Conservation (phyloP, 30 jellyfish, hydroid and myxozoan species). For the Pseudorhiza aurosa region DNA sequence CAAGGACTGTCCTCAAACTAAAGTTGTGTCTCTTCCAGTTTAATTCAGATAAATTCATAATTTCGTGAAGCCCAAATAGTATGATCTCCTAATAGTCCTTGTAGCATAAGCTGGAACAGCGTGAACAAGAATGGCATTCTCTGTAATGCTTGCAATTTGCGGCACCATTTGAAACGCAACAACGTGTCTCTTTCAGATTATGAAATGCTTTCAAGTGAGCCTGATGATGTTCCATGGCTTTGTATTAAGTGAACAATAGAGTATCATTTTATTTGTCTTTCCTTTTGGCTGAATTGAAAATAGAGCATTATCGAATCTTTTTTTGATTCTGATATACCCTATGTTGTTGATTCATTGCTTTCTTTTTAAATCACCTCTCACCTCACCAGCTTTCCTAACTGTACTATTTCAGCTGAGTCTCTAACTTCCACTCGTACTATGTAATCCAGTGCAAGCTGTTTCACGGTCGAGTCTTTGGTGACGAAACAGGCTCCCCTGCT, state of each 20-base stretch:
- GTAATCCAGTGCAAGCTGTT: no score
- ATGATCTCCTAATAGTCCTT: conserved; percentile 11
- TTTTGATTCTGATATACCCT: conserved; percentile 30
- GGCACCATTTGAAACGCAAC: conserved; percentile 31
- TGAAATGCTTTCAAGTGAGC: conserved; percentile 28
- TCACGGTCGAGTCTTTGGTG: no score
- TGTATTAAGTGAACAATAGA: conserved; percentile 45
- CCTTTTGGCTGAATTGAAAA: conserved; percentile 48
- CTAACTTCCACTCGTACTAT: no score
- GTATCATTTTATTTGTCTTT: conserved; percentile 23
- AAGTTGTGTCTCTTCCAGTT: conserved; percentile 5
- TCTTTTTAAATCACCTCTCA: conserved; percentile 53
- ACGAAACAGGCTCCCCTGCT: no score
- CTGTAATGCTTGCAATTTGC: conserved; percentile 30
- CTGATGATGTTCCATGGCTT: conserved; percentile 63
- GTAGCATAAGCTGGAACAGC: conserved; percentile 31
- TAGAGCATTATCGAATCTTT: conserved; percentile 38
- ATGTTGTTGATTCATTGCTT: conserved; percentile 33
- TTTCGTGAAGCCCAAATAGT: conserved; percentile 14
- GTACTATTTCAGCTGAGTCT: no score
- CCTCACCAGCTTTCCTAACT: conserved; percentile 47
- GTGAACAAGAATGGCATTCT: conserved; percentile 17
- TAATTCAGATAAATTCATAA: conserved; percentile 2
- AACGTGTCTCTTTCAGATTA: conserved; percentile 25
- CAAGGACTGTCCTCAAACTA: conserved; percentile 8